Evolutionary conservation across 2,113 vertebrate genomes (phyloP).

Genomic region (Jacana jacana): DNA sequence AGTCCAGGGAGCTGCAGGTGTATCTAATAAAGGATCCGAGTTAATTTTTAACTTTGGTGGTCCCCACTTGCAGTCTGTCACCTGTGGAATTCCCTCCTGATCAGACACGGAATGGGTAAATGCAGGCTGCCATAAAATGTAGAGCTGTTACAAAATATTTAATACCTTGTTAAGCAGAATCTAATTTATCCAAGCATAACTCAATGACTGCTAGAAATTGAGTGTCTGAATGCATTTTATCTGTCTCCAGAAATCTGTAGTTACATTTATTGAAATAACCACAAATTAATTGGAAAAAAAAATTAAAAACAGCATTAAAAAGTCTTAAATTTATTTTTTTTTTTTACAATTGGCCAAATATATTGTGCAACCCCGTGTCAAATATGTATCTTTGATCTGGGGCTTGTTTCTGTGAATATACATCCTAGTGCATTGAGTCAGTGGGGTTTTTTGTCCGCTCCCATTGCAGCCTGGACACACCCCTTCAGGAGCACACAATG

Average conservation of each 20-base stretch:
- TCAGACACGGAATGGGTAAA: background rate
- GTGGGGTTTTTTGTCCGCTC: background rate
- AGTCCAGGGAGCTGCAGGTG: background rate
- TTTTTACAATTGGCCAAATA: background rate
- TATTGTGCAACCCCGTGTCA: too few relatives aligned
- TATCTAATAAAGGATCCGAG: background rate
- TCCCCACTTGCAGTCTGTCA: background rate
- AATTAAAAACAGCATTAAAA: too few relatives aligned
- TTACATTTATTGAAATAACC: background rate
- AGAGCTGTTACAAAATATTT: background rate
- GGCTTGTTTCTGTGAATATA: background rate
- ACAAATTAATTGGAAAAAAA: background rate
- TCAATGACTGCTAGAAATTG: background rate
- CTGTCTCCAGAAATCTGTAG: background rate
- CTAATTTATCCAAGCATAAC: background rate
- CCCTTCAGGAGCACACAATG: background rate
- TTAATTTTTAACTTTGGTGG: background rate
- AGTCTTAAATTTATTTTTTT: too few relatives aligned
- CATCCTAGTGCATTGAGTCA: background rate
- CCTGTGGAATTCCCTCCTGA: background rate
- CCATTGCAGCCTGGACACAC: too few relatives aligned
- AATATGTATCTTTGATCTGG: background rate
- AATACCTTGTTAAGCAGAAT: background rate
- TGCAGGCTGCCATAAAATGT: background rate
- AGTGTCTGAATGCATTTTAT: background rate